phyloP scores from a whole-genome alignment of 2,113 vertebrate genomes.

The Lates calcarifer region DNA sequence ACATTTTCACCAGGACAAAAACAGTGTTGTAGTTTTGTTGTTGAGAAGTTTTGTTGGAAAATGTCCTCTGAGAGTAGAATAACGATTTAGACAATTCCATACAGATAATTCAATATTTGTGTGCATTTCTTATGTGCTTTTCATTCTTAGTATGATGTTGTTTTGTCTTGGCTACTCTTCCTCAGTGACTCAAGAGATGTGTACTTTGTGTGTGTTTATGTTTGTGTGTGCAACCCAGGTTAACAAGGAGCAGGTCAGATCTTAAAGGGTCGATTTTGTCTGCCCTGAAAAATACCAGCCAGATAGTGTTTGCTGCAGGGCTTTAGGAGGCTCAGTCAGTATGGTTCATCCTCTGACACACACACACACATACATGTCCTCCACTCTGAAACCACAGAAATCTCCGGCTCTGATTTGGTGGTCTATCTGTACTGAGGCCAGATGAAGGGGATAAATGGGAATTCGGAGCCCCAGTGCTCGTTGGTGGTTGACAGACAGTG shows the following conservation, averaged over 20 bases:
- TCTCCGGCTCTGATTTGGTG: slow-evolving; percentile 32
- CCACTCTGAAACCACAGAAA: slow-evolving; percentile 28
- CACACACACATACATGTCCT: not conserved
- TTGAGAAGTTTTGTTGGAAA: not conserved
- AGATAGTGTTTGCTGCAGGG: slow-evolving; percentile 32
- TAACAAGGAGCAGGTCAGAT: slow-evolving; percentile 33
- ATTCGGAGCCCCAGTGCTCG: slow-evolving; percentile 15
- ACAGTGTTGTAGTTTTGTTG: not conserved
- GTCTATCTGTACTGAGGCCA: slow-evolving; percentile 44
- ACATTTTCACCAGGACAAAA: not conserved
- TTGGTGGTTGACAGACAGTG: slow-evolving; percentile 52
- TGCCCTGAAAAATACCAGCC: slow-evolving; percentile 12
- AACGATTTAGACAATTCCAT: not conserved
- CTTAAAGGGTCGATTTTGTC: slow-evolving; percentile 33
- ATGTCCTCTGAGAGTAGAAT: not conserved
- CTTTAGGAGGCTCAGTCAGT: slow-evolving; percentile 24
- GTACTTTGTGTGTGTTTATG: slow-evolving; percentile 4
- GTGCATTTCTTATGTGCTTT: not conserved
- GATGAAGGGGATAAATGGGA: slow-evolving; percentile 51
- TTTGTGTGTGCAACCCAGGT: not conserved
- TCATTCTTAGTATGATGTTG: not conserved
- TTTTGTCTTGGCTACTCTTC: not conserved
- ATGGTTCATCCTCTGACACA: not conserved
- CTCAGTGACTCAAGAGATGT: not conserved
- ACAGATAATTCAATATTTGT: not conserved